A percentile compares a stretch with the other conserved stretches of the same genome.
phyloP scores from a whole-genome alignment of 2,797 vertebrate species.

The Caiman crocodilus region DNA sequence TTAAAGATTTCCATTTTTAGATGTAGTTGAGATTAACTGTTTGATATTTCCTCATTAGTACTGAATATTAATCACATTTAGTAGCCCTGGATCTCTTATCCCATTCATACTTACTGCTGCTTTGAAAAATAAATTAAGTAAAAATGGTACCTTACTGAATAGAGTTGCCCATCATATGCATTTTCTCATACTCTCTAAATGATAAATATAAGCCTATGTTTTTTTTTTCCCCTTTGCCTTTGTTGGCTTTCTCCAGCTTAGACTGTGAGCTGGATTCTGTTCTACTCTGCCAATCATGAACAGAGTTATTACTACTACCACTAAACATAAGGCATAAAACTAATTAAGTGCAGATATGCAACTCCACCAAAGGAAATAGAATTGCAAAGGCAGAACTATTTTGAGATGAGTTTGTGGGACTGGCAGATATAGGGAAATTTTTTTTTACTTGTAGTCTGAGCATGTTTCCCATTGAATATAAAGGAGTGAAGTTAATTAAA shows the following conservation, averaged over 20 bases:
- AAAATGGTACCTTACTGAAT: rapidly evolving
- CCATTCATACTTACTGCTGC: neutral
- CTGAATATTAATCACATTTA: neutral
- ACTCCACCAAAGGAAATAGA: neutral
- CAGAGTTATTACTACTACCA: neutral
- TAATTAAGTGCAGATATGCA: neutral
- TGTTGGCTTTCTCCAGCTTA: neutral
- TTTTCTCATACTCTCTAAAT: neutral
- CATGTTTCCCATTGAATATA: neutral
- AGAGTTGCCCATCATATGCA: rapidly evolving
- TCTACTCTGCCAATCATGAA: neutral
- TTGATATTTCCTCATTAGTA: neutral
- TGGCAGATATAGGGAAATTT: neutral
- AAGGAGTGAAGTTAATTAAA: neutral
- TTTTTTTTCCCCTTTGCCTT: neutral
- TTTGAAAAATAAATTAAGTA: neutral
- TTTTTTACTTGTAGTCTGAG: neutral
- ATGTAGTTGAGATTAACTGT: neutral
- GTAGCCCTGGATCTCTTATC: neutral
- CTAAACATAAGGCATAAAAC: neutral
- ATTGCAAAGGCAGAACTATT: neutral
- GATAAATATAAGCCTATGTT: neutral
- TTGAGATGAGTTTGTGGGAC: neutral
- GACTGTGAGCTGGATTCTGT: neutral
- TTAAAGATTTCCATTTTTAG: neutral